Conservation (phyloP, 2,113 vertebrate species). For the Hemichromis elongatus region DNA sequence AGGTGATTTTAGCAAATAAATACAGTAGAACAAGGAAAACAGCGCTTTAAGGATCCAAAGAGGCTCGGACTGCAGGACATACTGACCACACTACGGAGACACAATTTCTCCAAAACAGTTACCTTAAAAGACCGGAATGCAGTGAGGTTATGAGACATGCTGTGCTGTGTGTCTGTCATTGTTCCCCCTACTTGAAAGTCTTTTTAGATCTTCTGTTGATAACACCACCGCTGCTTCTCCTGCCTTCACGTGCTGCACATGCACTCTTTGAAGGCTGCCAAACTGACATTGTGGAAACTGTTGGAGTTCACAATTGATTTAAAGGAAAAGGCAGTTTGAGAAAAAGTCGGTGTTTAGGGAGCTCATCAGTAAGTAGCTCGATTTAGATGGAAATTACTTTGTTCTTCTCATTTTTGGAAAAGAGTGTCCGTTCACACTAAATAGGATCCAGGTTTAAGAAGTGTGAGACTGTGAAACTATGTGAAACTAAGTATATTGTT, state of each 20-base stretch:
- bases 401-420: not conserved
- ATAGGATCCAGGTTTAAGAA: not conserved
- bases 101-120: not conserved
- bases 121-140: not conserved
- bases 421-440: not conserved
- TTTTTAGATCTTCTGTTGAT: not conserved
- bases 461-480: not conserved
- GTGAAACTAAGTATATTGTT: not conserved
- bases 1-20: not conserved
- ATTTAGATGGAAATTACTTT: not conserved
- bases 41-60: not conserved
- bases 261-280: not conserved
- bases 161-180: not conserved
- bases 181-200: not conserved
- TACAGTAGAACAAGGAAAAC: not conserved
- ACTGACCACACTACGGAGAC: not conserved
- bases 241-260: not conserved
- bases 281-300: not conserved
- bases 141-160: not conserved
- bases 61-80: not conserved
- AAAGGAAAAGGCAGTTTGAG: not conserved
- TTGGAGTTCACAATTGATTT: not conserved
- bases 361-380: not conserved
- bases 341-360: not conserved
- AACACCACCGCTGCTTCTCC: not conserved